Evolutionary conservation across 92 coral and sea anemone genomes (phyloP).

Genomic region (Micromussa lordhowensis): DNA sequence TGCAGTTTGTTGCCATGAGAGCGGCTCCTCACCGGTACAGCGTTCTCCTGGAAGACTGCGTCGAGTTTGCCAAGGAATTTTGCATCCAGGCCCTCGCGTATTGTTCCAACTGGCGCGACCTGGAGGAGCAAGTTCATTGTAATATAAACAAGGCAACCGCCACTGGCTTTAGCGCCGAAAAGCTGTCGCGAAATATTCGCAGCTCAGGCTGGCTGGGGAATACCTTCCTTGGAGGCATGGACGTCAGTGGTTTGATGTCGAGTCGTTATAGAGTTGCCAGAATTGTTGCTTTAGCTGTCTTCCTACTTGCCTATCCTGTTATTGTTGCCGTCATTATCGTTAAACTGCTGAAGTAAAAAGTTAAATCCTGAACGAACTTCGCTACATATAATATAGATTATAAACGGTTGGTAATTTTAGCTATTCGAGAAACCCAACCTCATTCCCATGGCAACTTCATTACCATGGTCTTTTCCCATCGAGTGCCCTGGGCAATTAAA

Average conservation of each 20-base stretch:
- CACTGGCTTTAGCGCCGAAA: slow-evolving; percentile 86
- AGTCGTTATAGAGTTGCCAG: slow-evolving; percentile 31
- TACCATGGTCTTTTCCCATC: too few relatives aligned
- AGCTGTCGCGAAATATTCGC: slow-evolving; percentile 77
- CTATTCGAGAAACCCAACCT: too few relatives aligned
- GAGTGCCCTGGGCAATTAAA: too few relatives aligned
- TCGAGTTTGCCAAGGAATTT: slow-evolving; percentile 91
- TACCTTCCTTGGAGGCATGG: slow-evolving; percentile 75
- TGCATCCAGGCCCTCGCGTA: slow-evolving; percentile 79
- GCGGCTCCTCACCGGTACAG: slow-evolving; percentile 94
- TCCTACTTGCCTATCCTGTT: slow-evolving; percentile 60
- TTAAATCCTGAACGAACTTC: neutral
- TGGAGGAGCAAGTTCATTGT: slow-evolving; percentile 71
- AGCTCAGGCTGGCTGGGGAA: slow-evolving; percentile 82
- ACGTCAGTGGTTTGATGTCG: slow-evolving; percentile 69
- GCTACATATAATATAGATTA: too few relatives aligned
- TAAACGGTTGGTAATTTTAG: too few relatives aligned
- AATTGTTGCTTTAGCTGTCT: slow-evolving; percentile 10
- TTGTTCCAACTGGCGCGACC: slow-evolving; percentile 73
- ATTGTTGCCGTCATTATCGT: slow-evolving; percentile 31
- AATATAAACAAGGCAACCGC: slow-evolving; percentile 89
- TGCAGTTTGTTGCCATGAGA: slow-evolving; percentile 80
- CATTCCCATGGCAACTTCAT: too few relatives aligned
- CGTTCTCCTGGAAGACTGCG: slow-evolving; percentile 85
- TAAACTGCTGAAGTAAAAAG: slow-evolving; percentile 6